These are phyloP conservation scores for Idaea aversata DNA, from an alignment of 2,888 invertebrate species.

Conservation along the genomic window DNA sequence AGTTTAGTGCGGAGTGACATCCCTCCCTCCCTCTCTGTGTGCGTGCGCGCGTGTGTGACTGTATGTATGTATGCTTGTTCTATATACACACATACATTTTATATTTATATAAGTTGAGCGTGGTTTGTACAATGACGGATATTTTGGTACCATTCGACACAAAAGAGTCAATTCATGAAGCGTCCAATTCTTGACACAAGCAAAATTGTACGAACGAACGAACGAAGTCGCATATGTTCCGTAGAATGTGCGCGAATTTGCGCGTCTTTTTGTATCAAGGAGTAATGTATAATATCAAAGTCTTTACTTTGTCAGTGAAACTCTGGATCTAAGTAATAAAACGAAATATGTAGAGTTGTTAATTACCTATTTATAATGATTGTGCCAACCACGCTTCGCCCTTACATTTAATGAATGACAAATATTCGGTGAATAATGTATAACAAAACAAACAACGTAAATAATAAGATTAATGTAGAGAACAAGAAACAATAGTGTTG, in stretches of 20 bases:
- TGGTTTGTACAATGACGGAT: conserved; percentile 35
- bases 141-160: no score
- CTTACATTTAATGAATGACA: conserved; percentile 1
- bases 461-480: not conserved
- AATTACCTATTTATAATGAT: not conserved
- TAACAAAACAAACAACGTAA: not conserved
- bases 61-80: conserved; percentile 47
- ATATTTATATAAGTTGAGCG: conserved; percentile 38
- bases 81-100: conserved; percentile 47
- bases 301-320: no score
- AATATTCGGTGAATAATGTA: conserved; percentile 7
- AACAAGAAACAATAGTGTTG: conserved; percentile 23
- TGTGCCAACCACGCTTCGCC: not conserved
- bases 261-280: no score
- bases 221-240: no score
- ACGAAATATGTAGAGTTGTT: not conserved
- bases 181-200: no score
- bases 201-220: no score
- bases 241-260: no score
- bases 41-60: conserved; percentile 34
- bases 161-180: no score
- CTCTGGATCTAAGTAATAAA: not conserved
- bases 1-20: conserved; percentile 24
- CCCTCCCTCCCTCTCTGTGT: conserved; percentile 1
- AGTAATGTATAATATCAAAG: no score